These are phyloP conservation scores for Xenops minutus DNA, from an alignment of 2,797 vertebrate species.

Conservation along the genomic window DNA sequence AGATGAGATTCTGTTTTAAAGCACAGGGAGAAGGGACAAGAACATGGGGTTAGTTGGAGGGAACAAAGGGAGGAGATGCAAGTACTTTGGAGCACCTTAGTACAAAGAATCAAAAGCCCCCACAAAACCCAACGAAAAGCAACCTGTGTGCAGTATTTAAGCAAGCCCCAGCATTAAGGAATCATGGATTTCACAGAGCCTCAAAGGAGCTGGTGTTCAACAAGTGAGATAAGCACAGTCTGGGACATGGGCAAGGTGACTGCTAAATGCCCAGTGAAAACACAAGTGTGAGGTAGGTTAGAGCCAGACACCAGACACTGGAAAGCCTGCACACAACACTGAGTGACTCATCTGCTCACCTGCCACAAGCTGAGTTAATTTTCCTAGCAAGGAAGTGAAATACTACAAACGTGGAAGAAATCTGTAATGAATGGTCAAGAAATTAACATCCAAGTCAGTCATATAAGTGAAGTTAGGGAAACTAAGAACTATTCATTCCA, in stretches of 20 bases:
- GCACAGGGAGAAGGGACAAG: not conserved
- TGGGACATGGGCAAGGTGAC: rapidly evolving
- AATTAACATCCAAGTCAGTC: slow-evolving; percentile 18
- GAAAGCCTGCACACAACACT: not conserved
- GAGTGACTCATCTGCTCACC: not conserved
- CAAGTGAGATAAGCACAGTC: not conserved
- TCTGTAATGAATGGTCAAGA: not conserved
- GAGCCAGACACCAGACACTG: not conserved
- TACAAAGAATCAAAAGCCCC: rapidly evolving
- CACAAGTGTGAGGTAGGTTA: not conserved
- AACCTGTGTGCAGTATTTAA: rapidly evolving
- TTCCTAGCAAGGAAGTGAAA: not conserved
- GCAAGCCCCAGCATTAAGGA: not conserved
- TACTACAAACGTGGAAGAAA: not conserved
- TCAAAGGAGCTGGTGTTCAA: not conserved
- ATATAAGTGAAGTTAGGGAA: slow-evolving; percentile 58
- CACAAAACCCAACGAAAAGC: not conserved
- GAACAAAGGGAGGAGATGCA: not conserved
- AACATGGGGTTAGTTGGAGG: rapidly evolving
- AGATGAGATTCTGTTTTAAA: not conserved
- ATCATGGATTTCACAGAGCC: rapidly evolving
- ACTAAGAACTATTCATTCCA: slow-evolving; percentile 68
- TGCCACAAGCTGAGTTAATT: not conserved
- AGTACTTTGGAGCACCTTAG: not conserved
- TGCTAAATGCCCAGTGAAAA: not conserved